phyloP scores from a whole-genome alignment of 2,797 vertebrate species.

The Tarsius wallacei region DNA sequence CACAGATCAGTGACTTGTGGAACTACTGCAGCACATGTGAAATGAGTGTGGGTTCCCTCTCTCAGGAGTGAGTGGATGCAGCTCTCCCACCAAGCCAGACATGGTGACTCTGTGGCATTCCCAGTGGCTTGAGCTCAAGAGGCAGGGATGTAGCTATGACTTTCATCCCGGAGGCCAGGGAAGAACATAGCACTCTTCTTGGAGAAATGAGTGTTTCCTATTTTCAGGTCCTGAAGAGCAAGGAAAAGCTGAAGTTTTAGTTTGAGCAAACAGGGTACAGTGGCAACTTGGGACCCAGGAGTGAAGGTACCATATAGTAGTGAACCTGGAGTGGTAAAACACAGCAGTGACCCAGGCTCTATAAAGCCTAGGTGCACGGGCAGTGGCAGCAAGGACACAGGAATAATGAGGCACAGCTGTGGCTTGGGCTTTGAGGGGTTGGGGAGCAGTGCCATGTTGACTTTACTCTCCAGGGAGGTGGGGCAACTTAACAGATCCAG shows the following conservation, averaged over 20 bases:
- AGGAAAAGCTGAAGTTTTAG: background rate
- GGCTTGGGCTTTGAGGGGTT: background rate
- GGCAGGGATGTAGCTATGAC: background rate
- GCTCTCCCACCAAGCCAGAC: background rate
- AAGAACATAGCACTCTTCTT: background rate
- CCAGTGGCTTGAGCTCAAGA: background rate
- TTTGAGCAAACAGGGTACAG: background rate
- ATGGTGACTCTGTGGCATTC: background rate
- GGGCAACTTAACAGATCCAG: background rate
- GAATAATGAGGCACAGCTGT: background rate
- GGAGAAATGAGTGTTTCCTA: background rate
- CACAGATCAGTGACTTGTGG: background rate
- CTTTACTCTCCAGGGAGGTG: background rate
- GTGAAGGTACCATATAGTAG: background rate
- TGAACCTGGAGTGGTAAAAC: background rate
- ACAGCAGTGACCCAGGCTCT: background rate
- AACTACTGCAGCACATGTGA: background rate
- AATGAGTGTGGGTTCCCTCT: background rate
- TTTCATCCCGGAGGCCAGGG: background rate
- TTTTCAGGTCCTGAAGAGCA: background rate
- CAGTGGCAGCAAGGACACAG: background rate
- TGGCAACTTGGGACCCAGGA: background rate
- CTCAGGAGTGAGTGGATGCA: background rate
- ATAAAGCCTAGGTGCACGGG: background rate
- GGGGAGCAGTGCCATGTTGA: no score